Evolutionary conservation across 2,797 vertebrate genomes (phyloP).

Genomic region (Pogoniulus pusillus): DNA sequence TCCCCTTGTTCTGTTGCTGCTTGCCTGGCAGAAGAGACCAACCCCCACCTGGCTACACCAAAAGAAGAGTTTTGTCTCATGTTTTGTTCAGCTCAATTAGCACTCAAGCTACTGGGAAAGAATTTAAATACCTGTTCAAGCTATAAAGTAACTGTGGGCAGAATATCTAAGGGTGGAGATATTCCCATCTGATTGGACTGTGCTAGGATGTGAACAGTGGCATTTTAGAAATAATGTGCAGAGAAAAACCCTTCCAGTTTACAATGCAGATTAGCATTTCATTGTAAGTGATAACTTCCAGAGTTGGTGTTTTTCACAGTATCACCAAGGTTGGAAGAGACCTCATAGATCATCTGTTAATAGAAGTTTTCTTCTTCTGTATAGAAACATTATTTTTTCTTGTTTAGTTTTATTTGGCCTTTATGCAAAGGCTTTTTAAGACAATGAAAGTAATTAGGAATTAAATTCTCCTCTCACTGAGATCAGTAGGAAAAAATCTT

Average conservation of each 20-base stretch:
- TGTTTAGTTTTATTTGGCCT: not conserved
- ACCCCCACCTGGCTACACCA: no score
- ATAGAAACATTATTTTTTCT: not conserved
- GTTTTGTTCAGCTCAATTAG: conserved; percentile 34
- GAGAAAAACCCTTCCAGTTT: not conserved
- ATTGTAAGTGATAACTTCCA: not conserved
- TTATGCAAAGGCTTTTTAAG: not conserved
- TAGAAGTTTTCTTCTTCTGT: not conserved
- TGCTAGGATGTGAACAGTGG: not conserved
- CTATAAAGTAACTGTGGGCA: not conserved
- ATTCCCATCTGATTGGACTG: not conserved
- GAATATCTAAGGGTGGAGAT: not conserved
- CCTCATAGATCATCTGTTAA: no score
- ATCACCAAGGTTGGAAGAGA: no score
- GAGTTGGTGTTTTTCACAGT: accelerated
- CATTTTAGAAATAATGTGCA: not conserved
- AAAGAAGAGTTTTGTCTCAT: not conserved
- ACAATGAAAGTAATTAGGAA: not conserved
- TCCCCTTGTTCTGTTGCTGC: no score
- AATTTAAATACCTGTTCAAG: not conserved
- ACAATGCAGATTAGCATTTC: not conserved
- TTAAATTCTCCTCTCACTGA: not conserved
- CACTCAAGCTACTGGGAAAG: not conserved
- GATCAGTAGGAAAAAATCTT: not conserved
- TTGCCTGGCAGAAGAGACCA: no score